Base-by-base conservation (phyloP, 1,140 invertebrate species). In the Drosophila tropicalis region DNA sequence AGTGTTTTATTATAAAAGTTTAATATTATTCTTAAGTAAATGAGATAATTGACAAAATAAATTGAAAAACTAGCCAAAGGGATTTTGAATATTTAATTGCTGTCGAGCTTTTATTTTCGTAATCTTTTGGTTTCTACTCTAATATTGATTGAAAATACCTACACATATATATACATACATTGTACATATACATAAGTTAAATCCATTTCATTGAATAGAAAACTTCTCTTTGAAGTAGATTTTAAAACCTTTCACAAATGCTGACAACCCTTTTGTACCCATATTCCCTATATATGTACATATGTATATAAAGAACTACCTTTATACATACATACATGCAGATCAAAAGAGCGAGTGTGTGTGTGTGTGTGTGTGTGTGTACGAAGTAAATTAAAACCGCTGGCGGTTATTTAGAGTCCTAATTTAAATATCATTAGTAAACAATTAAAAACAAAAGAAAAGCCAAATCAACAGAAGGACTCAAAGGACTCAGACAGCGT, bases 391-490 rank as follows among this genome's bases (percentile, higher is more conserved):
- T 51, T 15, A 51, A 51, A 15, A 51, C 17, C 44, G 44, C 44
- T 51, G 44, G 44, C 44, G 44, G 44, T 51, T 51, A 51, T 51
- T 51, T 51, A 51, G 17, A 51, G 44, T 51, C 44, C 17, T 51
- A 51, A 51, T 51, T 51, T 51, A 51, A 51, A 51, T 51, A 51
- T 51, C 44, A 51, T 51, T 51, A 51, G 44, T 51, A 22, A 51
- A 51, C 44, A 51, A 51, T 51, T 51, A 51, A 51, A 51, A 10
- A 51, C 17, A 51, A 51, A 51, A 51, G 44, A 51, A 51, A 22
- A 51, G 17, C 44, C 44, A 51, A 51, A 51, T 51, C 17, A 51
- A 51, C 44, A 51, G 17, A 51, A 51, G 44, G 44, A 51, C 44
- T 51, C 44, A n/a, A 12, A 3, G 34, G 34, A 36, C 7, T 10